These are phyloP conservation scores for Agrochola litura DNA, from an alignment of 2,888 invertebrate species.

Conservation along the genomic window DNA sequence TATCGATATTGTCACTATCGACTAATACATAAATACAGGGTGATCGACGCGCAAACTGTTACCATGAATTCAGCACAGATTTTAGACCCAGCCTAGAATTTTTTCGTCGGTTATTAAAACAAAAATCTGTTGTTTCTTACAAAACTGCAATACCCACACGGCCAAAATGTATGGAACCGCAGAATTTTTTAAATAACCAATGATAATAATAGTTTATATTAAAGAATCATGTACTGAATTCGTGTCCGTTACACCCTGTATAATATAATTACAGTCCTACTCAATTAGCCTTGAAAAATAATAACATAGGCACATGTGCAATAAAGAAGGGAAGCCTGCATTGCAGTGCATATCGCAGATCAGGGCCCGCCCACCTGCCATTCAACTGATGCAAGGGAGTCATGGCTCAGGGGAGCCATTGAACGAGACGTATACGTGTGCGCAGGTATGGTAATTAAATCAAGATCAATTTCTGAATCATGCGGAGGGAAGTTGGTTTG, in stretches of 20 bases:
- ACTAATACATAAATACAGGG: background rate
- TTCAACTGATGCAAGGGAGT: constrained; percentile 58
- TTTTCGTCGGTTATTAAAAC: no score
- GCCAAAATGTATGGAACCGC: no score
- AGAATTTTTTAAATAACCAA: no score
- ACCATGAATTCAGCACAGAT: no score
- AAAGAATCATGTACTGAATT: no score
- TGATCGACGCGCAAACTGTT: no score
- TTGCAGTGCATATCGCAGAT: constrained; percentile 42
- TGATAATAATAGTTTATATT: no score
- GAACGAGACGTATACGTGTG: constrained; percentile 28
- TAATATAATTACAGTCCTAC: constrained; percentile 4
- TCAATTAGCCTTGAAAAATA: constrained; percentile 53
- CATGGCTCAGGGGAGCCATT: constrained; percentile 54
- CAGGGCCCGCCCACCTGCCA: constrained; percentile 55
- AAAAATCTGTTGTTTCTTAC: no score
- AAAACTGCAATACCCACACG: no score
- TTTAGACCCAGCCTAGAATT: no score
- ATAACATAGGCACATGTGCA: constrained; percentile 35
- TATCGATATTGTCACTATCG: background rate
- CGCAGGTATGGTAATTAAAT: constrained; percentile 49
- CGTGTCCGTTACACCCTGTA: no score
- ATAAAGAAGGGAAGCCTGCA: constrained; percentile 44
- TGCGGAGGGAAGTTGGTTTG: constrained; percentile 8
- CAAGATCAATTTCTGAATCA: constrained; percentile 41